Evolutionary conservation across 2,888 invertebrate genomes (phyloP).

Genomic region (Noctuana brunneofusca): DNA sequence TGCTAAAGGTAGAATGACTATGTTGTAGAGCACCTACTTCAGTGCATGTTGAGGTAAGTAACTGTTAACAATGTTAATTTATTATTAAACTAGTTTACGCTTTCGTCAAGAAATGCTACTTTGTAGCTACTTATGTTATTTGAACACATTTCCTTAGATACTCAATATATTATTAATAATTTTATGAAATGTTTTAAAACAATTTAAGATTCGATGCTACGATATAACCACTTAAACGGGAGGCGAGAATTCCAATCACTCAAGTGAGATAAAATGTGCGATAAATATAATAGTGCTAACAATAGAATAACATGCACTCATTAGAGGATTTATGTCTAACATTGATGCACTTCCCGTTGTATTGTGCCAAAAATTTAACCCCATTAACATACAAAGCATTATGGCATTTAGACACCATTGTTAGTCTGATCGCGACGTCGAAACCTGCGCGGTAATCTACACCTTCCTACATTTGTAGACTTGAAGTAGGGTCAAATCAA

Average conservation of each 20-base stretch:
- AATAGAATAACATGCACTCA: constrained; percentile 4
- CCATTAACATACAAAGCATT: not conserved
- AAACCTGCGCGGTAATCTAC: not conserved
- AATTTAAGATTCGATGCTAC: not conserved
- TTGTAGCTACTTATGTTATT: too few relatives aligned
- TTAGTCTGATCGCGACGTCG: not conserved
- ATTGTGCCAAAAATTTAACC: not conserved
- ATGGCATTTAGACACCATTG: not conserved
- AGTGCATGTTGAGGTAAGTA: not conserved
- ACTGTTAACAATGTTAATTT: not conserved
- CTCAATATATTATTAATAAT: too few relatives aligned
- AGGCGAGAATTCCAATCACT: not conserved
- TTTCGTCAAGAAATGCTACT: not conserved
- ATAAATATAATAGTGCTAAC: not conserved
- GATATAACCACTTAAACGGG: not conserved
- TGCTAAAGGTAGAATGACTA: not conserved
- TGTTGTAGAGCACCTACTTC: not conserved
- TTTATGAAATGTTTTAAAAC: too few relatives aligned
- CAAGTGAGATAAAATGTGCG: too few relatives aligned
- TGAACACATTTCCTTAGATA: too few relatives aligned
- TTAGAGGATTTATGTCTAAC: constrained; percentile 2
- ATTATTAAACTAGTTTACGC: not conserved
- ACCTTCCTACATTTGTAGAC: not conserved
- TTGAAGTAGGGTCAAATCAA: not conserved
- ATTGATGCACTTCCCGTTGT: not conserved